phyloP scores from a whole-genome alignment of 2,888 invertebrate genomes.

The Drosophila trichaetosa region DNA sequence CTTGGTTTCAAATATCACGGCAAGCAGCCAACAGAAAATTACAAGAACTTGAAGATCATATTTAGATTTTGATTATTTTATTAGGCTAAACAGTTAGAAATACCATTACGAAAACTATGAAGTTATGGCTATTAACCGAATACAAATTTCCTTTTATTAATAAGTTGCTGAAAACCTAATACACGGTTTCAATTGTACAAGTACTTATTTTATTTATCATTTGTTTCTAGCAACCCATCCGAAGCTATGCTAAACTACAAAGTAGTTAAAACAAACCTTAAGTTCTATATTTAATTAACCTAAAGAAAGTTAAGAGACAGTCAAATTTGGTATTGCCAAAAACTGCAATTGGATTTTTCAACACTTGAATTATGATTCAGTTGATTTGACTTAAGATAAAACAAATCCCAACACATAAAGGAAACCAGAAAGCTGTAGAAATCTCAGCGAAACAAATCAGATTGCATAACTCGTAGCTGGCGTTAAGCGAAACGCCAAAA shows the following conservation, averaged over 20 bases:
- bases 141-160: neutral
- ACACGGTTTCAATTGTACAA: neutral
- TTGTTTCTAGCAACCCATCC: neutral
- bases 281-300: neutral
- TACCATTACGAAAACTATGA: neutral
- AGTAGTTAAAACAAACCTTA: neutral
- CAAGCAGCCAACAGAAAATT: conserved; percentile 31
- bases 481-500: conserved; percentile 47
- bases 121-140: neutral
- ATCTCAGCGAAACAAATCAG: conserved; percentile 35
- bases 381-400: conserved; percentile 54
- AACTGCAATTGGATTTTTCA: conserved; percentile 7
- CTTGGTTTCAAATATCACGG: conserved; percentile 28
- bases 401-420: conserved; percentile 7
- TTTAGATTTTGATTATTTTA: neutral
- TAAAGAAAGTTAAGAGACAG: neutral
- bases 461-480: conserved; percentile 61
- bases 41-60: neutral
- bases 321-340: neutral
- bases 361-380: conserved; percentile 26
- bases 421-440: conserved; percentile 23
- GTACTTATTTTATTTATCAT: neutral
- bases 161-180: neutral
- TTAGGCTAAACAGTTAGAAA: neutral
- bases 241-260: neutral